Base-by-base conservation (phyloP, 2,113 vertebrate species). In the Ameiurus melas region DNA sequence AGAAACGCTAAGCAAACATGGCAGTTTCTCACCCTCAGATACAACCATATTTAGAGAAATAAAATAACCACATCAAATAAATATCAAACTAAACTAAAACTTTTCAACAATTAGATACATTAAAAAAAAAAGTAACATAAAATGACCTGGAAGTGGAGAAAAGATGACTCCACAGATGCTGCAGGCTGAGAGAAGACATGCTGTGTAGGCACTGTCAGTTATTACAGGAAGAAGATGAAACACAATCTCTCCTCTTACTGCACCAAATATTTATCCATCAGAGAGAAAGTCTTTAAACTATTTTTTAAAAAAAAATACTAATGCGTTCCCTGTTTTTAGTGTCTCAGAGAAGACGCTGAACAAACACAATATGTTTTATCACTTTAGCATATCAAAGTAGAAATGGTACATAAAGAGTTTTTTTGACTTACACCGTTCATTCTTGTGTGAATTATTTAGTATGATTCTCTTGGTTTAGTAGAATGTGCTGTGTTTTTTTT, bases 231-330 rank as follows among this genome's bases (percentile, higher is more conserved):
- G n/a, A 33, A 57, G n/a, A 80, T 80, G 53, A 80, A 80, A 57
- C 78, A 80, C n/a, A 80, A 7, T 33, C 33, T 80, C 53, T 80
- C n/a, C 53, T 57, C 78, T n/a, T 80, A 80, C 16, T 80, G 78
- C n/a, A 57, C 17, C 3, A 33, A 80, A 80, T 57, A 57, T 80
- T 14, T 58, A 22, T 57, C 53, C 53, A 58, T 80, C 16, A 30
- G 78, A 80, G 51, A 80, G n/a, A 57, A 33, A 30, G 16, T 33
- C 78, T 80, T 33, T 58, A 57, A 55, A 80, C 75, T 78, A 78
- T 27, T 25, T 27, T 27, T 25, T 27, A 3, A n/a, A 80, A 80
- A 47, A 47, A 47, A 47, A 4, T 33, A 80, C 57, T 57, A 57
- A 57, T 80, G 53, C 3, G 33, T 30, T 80, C n/a, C n/a, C 17